Base-by-base conservation (phyloP, 2,797 vertebrate genomes). In the Diplodus sargus region DNA sequence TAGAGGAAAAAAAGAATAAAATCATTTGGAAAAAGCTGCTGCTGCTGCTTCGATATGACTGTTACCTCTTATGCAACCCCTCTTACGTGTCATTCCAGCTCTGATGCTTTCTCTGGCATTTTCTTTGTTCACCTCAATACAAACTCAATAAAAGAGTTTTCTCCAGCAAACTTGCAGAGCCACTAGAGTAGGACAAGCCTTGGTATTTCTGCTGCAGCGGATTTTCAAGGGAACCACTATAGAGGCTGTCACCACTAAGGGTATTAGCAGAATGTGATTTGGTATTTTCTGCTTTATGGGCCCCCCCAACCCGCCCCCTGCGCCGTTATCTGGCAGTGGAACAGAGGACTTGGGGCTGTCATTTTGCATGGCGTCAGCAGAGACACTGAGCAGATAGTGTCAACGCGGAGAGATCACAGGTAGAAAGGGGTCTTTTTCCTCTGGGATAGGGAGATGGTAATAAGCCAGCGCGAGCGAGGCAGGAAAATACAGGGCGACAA, bases 301-400 rank as follows among this genome's bases (percentile, higher is more conserved):
- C 34, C 62, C 67, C 82, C 39, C 10, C 34, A 10, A 8, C 4
- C 34, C 34, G 2, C 34, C 34, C 4, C 34, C 78, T 69, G 69
- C 65, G 45, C 79, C 70, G 74, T 82, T 90, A 90, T 93, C 89
- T 91, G 82, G 74, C 84, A 75, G 83, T 65, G 74, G 78, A 92
- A 88, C 89, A 91, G 87, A 85, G 84, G 83, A 90, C 83, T 86
- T 82, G 71, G 76, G 78, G 80, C 83, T 94, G 91, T 93, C 92
- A 93, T 91, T 92, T 85, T 90, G 84, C 87, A 85, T 80, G 87
- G 87, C 88, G 87, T 91, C 89, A 90, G 91, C 91, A 90, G 73
- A 90, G 85, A 87, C 86, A 70, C 76, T 75, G 85, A 67, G 81
- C 83, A 85, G 91, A 91, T 89, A 90, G 90, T 90, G 93, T 92